phyloP scores from a whole-genome alignment of 2,113 vertebrate genomes.

The Antigone vipio region DNA sequence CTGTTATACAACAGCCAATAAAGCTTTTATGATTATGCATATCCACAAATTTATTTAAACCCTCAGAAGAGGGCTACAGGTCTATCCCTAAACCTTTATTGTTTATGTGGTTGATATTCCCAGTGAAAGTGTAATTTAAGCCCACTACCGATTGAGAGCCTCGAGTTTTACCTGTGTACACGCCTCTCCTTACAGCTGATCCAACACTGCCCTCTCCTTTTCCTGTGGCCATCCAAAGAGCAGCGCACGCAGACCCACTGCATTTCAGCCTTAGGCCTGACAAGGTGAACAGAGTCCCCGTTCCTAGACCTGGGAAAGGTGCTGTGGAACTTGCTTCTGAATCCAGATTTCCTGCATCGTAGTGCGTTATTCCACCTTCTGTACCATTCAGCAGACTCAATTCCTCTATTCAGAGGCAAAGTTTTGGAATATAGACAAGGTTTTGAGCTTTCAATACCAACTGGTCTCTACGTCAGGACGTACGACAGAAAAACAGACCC shows the following conservation, averaged over 20 bases:
- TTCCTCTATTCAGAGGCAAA: neutral
- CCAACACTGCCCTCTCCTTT: neutral
- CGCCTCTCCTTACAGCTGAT: neutral
- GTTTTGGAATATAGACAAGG: accelerated
- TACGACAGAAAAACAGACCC: neutral
- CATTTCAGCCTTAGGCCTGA: neutral
- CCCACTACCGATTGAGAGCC: neutral
- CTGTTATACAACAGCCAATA: neutral
- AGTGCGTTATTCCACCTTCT: accelerated
- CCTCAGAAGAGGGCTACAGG: neutral
- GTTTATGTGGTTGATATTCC: accelerated
- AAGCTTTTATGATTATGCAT: neutral
- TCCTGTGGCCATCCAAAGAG: neutral
- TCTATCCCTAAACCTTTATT: accelerated
- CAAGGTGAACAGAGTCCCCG: accelerated
- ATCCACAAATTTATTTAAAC: accelerated
- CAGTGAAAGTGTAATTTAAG: neutral
- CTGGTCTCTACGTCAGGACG: neutral
- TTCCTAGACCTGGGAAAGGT: neutral
- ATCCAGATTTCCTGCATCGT: neutral
- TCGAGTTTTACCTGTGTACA: accelerated
- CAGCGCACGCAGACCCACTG: accelerated
- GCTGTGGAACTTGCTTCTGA: neutral
- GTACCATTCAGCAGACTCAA: neutral
- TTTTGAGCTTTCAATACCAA: neutral